phyloP scores from a whole-genome alignment of 2,888 invertebrate species.

The Pycnomerus fuliginosus region DNA sequence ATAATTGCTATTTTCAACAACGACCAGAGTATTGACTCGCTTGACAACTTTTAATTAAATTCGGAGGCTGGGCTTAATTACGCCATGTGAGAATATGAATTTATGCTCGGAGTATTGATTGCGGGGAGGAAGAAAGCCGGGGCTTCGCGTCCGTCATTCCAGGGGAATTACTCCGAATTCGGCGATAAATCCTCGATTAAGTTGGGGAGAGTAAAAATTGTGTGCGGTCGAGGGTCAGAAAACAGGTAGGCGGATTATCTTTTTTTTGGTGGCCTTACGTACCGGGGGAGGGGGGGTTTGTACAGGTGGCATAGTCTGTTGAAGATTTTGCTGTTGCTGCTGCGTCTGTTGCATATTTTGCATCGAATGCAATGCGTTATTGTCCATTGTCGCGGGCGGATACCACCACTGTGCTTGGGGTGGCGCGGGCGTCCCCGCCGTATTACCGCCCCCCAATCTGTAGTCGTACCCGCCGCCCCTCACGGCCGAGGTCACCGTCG shows the following conservation, averaged over 20 bases:
- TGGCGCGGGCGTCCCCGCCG: slow-evolving; percentile 51
- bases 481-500: slow-evolving; percentile 64
- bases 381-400: slow-evolving; percentile 61
- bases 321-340: slow-evolving; percentile 40
- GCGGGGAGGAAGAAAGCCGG: too few relatives aligned
- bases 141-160: too few relatives aligned
- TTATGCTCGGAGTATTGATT: too few relatives aligned
- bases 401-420: slow-evolving; percentile 74
- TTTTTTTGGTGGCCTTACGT: slow-evolving; percentile 34
- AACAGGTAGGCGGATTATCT: slow-evolving; percentile 31
- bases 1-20: too few relatives aligned
- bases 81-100: too few relatives aligned
- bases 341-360: slow-evolving; percentile 59
- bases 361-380: slow-evolving; percentile 60
- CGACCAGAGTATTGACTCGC: too few relatives aligned
- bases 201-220: too few relatives aligned
- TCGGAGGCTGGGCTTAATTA: too few relatives aligned
- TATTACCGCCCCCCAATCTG: slow-evolving; percentile 59
- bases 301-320: slow-evolving; percentile 49
- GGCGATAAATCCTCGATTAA: too few relatives aligned
- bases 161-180: too few relatives aligned
- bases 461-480: slow-evolving; percentile 68
- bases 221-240: slow-evolving; percentile 25
- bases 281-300: slow-evolving; percentile 52
- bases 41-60: too few relatives aligned